Percentiles rank a stretch among this genome's conserved stretches.
Conservation (phyloP, 2,113 vertebrate genomes). For the Cottus gobio region DNA sequence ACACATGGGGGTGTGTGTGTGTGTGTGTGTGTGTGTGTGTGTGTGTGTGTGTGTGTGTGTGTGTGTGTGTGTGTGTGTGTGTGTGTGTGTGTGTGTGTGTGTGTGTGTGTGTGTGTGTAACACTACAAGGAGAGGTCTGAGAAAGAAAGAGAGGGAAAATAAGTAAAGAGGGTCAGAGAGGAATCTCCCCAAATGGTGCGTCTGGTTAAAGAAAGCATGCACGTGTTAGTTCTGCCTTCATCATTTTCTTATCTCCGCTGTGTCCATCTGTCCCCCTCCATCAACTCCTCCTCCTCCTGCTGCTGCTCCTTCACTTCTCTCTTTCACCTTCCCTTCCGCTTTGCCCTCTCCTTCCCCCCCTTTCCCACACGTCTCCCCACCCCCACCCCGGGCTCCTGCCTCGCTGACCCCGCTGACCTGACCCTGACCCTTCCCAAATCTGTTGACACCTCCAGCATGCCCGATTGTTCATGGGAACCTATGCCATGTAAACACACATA, state of each 20-base stretch:
- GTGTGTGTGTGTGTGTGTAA: not conserved
- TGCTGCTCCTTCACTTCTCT: conserved; percentile 28
- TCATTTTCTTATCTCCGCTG: conserved; percentile 64
- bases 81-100: too few relatives aligned
- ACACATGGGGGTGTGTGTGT: not conserved
- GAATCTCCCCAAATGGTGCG: conserved; percentile 43
- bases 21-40: too few relatives aligned
- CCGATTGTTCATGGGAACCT: conserved; percentile 81
- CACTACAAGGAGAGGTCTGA: not conserved
- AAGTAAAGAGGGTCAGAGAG: conserved; percentile 3
- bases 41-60: too few relatives aligned
- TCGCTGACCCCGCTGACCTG: conserved; percentile 67
- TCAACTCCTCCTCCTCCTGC: conserved; percentile 59
- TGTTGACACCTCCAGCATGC: conserved; percentile 73
- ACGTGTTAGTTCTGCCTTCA: conserved; percentile 55
- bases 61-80: too few relatives aligned
- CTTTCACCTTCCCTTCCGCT: conserved; percentile 63
- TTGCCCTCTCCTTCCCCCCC: conserved; percentile 47
- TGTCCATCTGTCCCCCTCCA: conserved; percentile 73
- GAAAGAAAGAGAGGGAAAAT: conserved; percentile 10
- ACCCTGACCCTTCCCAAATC: conserved; percentile 69
- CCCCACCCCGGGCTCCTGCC: conserved; percentile 21
- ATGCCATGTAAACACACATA: not conserved
- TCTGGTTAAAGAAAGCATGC: conserved; percentile 52
- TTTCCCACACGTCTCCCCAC: conserved; percentile 22